These are phyloP conservation scores for Pantherophis vulpinus DNA, from an alignment of 2,797 vertebrate species.

Conservation along the genomic window DNA sequence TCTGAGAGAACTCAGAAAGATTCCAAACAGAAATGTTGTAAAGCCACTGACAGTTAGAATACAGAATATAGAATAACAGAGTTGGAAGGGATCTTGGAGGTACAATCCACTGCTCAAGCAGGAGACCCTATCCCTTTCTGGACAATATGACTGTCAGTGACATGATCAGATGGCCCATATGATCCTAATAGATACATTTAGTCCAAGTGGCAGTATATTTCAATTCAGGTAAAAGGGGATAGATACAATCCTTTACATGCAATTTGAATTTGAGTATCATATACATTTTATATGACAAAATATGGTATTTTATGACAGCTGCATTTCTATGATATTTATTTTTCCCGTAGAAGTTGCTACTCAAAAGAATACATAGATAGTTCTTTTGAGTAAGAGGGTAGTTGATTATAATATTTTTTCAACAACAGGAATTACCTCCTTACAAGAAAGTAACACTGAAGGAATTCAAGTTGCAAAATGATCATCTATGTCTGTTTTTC, in stretches of 20 bases:
- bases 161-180: neutral
- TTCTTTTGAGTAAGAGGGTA: neutral
- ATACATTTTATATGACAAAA: neutral
- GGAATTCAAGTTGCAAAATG: neutral
- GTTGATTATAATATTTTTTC: neutral
- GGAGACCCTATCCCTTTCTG: neutral
- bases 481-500: neutral
- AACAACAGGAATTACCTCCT: neutral
- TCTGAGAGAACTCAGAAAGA: neutral
- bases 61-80: neutral
- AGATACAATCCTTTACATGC: neutral
- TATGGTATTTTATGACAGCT: neutral
- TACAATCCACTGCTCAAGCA: neutral
- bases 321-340: neutral
- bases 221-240: neutral
- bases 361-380: neutral
- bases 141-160: neutral
- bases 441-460: neutral
- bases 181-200: neutral
- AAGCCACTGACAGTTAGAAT: neutral
- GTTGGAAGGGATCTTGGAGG: neutral
- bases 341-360: neutral
- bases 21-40: neutral
- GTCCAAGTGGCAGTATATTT: neutral
- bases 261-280: neutral